These are phyloP conservation scores for Micrastur ruficollis DNA, from an alignment of 2,797 vertebrate genomes.

Conservation along the genomic window DNA sequence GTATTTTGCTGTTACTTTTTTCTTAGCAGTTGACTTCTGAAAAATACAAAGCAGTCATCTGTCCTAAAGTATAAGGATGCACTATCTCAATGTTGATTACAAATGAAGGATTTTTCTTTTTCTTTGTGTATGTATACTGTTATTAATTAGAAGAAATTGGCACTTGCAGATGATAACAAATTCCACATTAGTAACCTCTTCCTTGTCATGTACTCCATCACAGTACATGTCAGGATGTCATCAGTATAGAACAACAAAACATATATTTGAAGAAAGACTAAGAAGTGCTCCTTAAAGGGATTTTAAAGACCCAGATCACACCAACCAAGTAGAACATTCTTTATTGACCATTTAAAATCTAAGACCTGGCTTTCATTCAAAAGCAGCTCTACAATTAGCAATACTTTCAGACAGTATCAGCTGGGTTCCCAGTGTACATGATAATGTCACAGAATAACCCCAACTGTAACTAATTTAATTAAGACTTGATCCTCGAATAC, in stretches of 20 bases:
- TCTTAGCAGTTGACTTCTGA: neutral
- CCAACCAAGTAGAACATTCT: neutral
- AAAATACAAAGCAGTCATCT: neutral
- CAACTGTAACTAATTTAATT: constrained; percentile 69
- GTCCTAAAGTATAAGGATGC: neutral
- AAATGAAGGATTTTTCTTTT: neutral
- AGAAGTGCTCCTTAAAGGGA: neutral
- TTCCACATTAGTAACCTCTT: neutral
- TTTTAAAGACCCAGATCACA: neutral
- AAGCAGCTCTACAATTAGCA: constrained; percentile 65
- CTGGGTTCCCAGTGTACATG: constrained; percentile 55
- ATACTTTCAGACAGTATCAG: constrained; percentile 60
- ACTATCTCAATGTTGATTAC: neutral
- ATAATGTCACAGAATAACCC: constrained; percentile 61
- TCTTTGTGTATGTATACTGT: neutral
- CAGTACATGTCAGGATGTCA: neutral
- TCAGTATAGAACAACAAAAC: neutral
- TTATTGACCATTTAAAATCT: constrained; percentile 35
- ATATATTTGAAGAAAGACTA: neutral
- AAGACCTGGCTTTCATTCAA: constrained; percentile 52
- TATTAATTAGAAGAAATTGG: neutral
- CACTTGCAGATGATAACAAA: neutral
- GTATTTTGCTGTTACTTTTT: neutral
- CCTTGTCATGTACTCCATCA: neutral
- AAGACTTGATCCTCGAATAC: constrained; percentile 37